Conservation (phyloP, 2,113 vertebrate genomes). For the Sorex fumeus region DNA sequence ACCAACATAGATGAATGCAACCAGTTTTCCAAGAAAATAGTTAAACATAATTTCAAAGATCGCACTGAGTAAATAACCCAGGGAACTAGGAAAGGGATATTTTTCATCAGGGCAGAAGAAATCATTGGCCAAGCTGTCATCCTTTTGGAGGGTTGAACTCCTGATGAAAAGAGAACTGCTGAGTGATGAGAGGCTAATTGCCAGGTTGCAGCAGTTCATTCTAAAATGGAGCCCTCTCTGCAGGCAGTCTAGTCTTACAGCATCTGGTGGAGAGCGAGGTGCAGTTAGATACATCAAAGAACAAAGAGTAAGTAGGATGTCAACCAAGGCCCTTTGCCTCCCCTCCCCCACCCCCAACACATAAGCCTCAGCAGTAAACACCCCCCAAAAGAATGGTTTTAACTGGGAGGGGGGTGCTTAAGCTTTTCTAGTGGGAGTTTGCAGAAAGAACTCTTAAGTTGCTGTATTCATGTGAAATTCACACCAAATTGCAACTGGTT, state of each 20-base stretch:
- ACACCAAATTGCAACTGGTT: constrained; percentile 66
- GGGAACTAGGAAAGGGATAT: background rate
- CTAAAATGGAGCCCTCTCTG: constrained; percentile 66
- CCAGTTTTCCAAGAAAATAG: constrained; percentile 54
- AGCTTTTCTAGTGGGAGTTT: constrained; percentile 36
- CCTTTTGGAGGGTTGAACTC: constrained; percentile 31
- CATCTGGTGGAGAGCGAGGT: constrained; percentile 71
- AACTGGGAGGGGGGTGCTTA: constrained; percentile 39
- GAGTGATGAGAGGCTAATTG: constrained; percentile 61
- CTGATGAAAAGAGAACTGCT: constrained; percentile 35
- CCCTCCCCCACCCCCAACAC: background rate
- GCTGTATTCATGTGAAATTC: constrained; percentile 68
- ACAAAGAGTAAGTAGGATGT: constrained; percentile 60
- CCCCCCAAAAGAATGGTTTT: background rate
- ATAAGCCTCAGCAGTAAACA: constrained; percentile 64
- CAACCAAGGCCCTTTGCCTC: background rate
- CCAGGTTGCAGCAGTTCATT: constrained; percentile 50
- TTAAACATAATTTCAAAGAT: background rate
- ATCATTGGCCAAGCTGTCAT: background rate
- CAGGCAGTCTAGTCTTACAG: constrained; percentile 60
- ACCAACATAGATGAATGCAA: background rate
- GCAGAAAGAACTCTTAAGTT: constrained; percentile 4
- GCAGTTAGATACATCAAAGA: constrained; percentile 71
- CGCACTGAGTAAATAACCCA: background rate
- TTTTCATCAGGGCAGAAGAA: constrained; percentile 46